phyloP scores from a whole-genome alignment of 2,113 vertebrate genomes.

The Tragelaphus strepsiceros region DNA sequence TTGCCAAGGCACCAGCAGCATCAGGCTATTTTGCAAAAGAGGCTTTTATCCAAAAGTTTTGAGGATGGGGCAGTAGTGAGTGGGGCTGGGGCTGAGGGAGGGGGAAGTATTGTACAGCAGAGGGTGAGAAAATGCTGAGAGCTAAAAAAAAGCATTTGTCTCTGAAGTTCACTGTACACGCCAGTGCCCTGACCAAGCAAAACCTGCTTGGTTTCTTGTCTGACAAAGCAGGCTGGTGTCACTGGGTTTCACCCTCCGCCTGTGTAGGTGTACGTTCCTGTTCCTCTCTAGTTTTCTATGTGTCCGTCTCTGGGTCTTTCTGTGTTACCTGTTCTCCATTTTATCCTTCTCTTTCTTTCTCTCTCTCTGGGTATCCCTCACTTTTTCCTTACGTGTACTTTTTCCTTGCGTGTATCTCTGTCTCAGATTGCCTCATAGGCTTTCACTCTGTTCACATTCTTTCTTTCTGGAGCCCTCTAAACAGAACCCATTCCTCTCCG shows the following conservation, averaged over 20 bases:
- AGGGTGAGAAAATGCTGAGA: neutral
- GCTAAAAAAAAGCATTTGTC: neutral
- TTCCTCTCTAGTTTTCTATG: neutral
- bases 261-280: neutral
- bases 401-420: neutral
- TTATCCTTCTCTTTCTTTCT: neutral
- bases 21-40: neutral
- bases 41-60: neutral
- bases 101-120: neutral
- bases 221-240: neutral
- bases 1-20: neutral
- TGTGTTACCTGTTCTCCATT: neutral
- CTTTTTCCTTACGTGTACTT: neutral
- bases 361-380: neutral
- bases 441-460: neutral
- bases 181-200: no score
- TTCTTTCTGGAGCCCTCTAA: neutral
- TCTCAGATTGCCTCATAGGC: neutral
- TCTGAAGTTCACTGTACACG: neutral
- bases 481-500: neutral
- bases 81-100: no score
- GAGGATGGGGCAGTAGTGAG: no score
- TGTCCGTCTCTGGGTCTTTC: neutral
- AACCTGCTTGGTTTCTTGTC: neutral
- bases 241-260: rapidly evolving